Base-by-base conservation (phyloP, 2,888 invertebrate genomes). In the Patella pellucida region DNA sequence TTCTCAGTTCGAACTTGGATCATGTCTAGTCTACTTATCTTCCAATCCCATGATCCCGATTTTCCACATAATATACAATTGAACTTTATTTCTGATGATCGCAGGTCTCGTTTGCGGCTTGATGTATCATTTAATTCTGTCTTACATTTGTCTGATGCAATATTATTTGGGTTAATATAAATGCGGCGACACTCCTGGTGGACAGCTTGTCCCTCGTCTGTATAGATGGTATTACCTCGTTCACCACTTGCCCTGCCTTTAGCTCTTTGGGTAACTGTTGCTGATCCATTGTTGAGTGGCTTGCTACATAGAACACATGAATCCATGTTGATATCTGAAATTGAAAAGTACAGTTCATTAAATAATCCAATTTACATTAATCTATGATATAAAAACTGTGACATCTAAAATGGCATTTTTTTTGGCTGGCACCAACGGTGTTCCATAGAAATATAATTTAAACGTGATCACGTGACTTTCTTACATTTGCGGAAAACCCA, bases 151-250 rank as follows among this genome's bases (percentile, higher is more conserved):
- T 27, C 16, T 31, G 69, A 3, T n/a, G 54, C 71, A 41, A 56
- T 75, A 15, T 50, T 75, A 41, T 70, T 75, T 52, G 71, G 27
- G 16, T 75, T 70, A 11, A 67, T 70, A 52, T 70, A 75, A 3
- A 69, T 27, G 16, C 69, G 75, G 19, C 75, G 52, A 75, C 75
- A 75, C 41, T 56, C 52, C 56, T 75, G 69, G 54, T 75, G 71
- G 23, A 75, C 75, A 54, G 27, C 12, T 9, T 52, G 51, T 15
- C 75, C 75, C 31, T 50, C 52, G 0, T 41, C 3, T 41, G 75
- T 31, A 14, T 56, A 41, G 12, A 75, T 41, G 7, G 2, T 31
- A 75, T 62, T 67, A 52, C 75, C 75, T 67, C 71, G 67, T n/a
- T 27, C 11, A 27, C 3, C 19, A 67, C 71, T 75, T 27, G 75